Evolutionary conservation across 1,140 invertebrate genomes (phyloP), one percentile per base, ranked within the genome.

Genomic region (Nilaparvata lugens): DNA sequence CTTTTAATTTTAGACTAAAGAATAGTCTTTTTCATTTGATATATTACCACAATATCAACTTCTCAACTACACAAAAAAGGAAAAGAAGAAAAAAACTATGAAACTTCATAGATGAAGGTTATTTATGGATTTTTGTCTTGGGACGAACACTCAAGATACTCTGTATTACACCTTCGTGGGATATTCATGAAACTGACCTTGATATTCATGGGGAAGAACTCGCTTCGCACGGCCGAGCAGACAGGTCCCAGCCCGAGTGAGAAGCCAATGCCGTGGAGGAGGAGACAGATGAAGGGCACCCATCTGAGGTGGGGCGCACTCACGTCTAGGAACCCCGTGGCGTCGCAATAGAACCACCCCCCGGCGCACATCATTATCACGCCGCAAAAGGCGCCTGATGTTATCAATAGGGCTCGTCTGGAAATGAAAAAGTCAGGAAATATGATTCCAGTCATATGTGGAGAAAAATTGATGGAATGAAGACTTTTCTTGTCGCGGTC

Each of bases 311-410:
- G 74, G 52, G 19, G 60, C n/a, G n/a, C n/a, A n/a, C n/a, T n/a
- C 3, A 62, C 54, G 11, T 73, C 61, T 1, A 69, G 56, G 0
- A 58, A 52, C 0, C 68, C 56, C 2, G 19, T 19, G 0, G 70
- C 67, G 4, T 75, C 57, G 2, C 78, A 61, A 62, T 72, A 71
- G 56, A 77, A 74, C 35, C 78, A 74, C 64, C 81, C 64, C 4
- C 81, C 74, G 3, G 76, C 66, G 0, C 74, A 56, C 4, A 65
- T 65, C 7, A 78, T 66, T 0, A 72, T 65, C 2, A 72, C 9
- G 0, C 68, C 58, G 2, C 62, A 60, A 13, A 52, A 60, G 31
- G 43, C 13, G 23, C 43, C 51, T 14, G 48, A 42, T 18, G 43
- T 55, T 21, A 52, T 56, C 54, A 60, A 21, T 13, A 53, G 31